These are phyloP conservation scores for Paramormyrops kingsleyae DNA, from an alignment of 2,113 vertebrate genomes.

Conservation along the genomic window DNA sequence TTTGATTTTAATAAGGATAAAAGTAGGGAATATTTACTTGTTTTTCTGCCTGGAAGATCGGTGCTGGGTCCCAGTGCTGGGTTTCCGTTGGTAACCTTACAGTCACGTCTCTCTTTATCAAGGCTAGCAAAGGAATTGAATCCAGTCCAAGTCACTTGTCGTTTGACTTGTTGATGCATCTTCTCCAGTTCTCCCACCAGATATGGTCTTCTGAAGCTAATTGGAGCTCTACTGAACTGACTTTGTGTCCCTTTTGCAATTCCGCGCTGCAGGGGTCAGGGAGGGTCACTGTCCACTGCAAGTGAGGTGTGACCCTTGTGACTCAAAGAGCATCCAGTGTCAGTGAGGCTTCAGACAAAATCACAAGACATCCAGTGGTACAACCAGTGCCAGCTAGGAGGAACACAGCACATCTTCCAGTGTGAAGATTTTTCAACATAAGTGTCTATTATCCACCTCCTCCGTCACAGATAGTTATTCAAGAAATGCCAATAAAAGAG, in stretches of 20 bases:
- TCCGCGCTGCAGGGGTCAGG: background rate
- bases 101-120: constrained; percentile 38
- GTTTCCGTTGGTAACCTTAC: constrained; percentile 45
- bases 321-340: background rate
- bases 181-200: constrained; percentile 48
- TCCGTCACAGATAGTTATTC: background rate
- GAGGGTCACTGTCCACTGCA: background rate
- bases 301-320: background rate
- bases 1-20: constrained; percentile 19
- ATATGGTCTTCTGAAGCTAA: background rate
- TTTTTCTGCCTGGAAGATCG: constrained; percentile 49
- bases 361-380: background rate
- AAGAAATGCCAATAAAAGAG: background rate
- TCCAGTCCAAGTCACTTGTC: constrained; percentile 52
- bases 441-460: background rate
- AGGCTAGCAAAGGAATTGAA: background rate
- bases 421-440: background rate
- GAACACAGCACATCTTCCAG: background rate
- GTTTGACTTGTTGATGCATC: constrained; percentile 45
- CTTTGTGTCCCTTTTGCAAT: background rate
- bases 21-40: constrained; percentile 54
- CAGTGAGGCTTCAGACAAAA: background rate
- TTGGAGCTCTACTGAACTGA: background rate
- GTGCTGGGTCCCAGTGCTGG: constrained; percentile 19
- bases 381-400: background rate